These are phyloP conservation scores for Phalera bucephala DNA, from an alignment of 2,888 invertebrate species.

Conservation along the genomic window DNA sequence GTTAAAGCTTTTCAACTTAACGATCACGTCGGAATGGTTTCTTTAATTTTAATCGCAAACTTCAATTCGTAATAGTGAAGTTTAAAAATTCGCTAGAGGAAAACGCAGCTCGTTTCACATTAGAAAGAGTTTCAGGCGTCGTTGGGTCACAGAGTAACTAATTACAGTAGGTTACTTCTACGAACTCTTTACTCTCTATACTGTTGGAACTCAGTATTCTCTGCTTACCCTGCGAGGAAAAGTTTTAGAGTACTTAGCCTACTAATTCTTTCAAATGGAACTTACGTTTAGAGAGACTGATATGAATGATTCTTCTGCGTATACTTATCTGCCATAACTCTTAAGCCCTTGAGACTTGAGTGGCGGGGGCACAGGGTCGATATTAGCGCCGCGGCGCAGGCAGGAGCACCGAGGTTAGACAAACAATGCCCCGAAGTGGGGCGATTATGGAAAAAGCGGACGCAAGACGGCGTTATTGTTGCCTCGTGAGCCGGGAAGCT, in stretches of 20 bases:
- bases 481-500: background rate
- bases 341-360: too few species aligned
- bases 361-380: background rate
- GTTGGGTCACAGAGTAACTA: too few species aligned
- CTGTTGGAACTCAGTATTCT: too few species aligned
- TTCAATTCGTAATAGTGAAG: background rate
- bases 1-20: background rate
- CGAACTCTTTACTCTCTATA: too few species aligned
- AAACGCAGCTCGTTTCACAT: constrained; percentile 1
- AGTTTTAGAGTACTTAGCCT: too few species aligned
- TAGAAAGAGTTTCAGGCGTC: background rate
- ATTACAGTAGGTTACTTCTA: too few species aligned
- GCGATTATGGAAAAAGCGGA: background rate
- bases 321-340: too few species aligned
- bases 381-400: background rate
- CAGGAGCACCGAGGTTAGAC: background rate
- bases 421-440: background rate
- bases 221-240: too few species aligned
- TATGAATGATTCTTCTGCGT: too few species aligned
- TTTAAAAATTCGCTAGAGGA: background rate
- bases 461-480: background rate
- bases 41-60: background rate
- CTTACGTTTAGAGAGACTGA: too few species aligned
- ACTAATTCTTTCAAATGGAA: too few species aligned
- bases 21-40: background rate